Evolutionary conservation across 2,113 vertebrate genomes (phyloP).

Genomic region (Centropristis striata): DNA sequence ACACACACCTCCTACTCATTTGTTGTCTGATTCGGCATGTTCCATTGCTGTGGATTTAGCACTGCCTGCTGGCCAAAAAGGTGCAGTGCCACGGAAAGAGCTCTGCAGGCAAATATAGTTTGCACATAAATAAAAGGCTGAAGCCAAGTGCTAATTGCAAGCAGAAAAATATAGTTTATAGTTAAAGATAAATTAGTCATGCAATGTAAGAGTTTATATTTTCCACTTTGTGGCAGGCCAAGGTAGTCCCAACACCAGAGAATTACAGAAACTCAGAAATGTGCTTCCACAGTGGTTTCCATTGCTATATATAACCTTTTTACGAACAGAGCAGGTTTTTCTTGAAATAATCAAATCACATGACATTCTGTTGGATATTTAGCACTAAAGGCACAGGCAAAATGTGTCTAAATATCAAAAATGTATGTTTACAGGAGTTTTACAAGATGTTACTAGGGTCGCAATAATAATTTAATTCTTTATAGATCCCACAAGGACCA

Average conservation of each 20-base stretch:
- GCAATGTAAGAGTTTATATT: slow-evolving; percentile 38
- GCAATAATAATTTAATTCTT: too few relatives aligned
- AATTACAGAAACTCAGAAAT: slow-evolving; percentile 26
- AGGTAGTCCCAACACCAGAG: not conserved
- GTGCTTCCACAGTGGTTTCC: not conserved
- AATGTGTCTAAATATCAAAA: not conserved
- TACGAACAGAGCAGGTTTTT: not conserved
- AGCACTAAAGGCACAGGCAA: not conserved
- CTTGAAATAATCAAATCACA: slow-evolving; percentile 1
- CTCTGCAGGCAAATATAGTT: not conserved
- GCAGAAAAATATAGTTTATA: slow-evolving; percentile 40
- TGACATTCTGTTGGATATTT: not conserved
- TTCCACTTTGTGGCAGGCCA: slow-evolving; percentile 31
- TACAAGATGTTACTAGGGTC: too few relatives aligned
- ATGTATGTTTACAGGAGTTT: not conserved
- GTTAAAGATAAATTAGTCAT: slow-evolving; percentile 43
- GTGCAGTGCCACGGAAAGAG: not conserved
- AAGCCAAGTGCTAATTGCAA: slow-evolving; percentile 41
- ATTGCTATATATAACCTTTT: slow-evolving; percentile 11
- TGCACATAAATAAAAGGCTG: slow-evolving; percentile 19
- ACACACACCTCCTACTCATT: not conserved
- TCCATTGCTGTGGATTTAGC: slow-evolving; percentile 70
- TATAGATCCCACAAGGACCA: too few relatives aligned
- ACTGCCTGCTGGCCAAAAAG: slow-evolving; percentile 82
- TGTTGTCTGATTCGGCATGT: slow-evolving; percentile 19